Base-by-base conservation (phyloP, 2,888 invertebrate species). In the Lobophora halterata region DNA sequence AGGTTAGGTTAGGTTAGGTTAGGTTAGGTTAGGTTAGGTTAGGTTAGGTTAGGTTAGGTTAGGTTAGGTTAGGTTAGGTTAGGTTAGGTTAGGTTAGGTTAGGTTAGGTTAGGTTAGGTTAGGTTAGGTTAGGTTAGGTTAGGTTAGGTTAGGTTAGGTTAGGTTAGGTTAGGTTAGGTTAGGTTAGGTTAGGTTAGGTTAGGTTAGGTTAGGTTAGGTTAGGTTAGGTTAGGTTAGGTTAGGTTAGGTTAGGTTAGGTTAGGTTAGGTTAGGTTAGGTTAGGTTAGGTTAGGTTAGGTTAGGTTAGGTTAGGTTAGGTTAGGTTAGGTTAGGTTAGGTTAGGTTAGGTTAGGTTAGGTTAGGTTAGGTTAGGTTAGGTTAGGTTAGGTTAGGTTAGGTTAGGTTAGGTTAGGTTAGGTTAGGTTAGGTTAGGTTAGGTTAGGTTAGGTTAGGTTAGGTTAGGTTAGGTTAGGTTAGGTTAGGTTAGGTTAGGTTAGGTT, bases 361-460 rank as follows among this genome's bases (percentile, higher is more conserved):
- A 37, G 37, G 37, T 32, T 32, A 40, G 37, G 40, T 36, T 36
- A n/a, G n/a, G n/a, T n/a, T n/a, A n/a, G n/a, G n/a, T 40, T 37
- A 42, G 45, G 44, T 41, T 46, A 42, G 42, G 42, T 42, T 42
- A 24, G 24, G 24, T 24, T 24, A 24, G 24, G 24, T 24, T 24
- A 24, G 24, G 24, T 24, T 24, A 24, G 24, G 24, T 24, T 24
- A 24, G 24, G 24, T 24, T 24, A 24, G 24, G 24, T 24, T 24
- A 46, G 49, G 50, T 49, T 48, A 47, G 49, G 53, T 52, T 49
- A 52, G 55, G 52, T 54, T 57, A 57, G 56, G 56, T 57, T 57
- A 54, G 59, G 59, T 59, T 59, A 50, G 54, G 54, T 53, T 53
- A 54, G 56, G 55, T 55, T 51, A 50, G 53, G 52, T 52, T 54